Evolutionary conservation across 1,140 invertebrate genomes (phyloP), one percentile per base, ranked within the genome.

Genomic region (Trypoxylus dichotomus): DNA sequence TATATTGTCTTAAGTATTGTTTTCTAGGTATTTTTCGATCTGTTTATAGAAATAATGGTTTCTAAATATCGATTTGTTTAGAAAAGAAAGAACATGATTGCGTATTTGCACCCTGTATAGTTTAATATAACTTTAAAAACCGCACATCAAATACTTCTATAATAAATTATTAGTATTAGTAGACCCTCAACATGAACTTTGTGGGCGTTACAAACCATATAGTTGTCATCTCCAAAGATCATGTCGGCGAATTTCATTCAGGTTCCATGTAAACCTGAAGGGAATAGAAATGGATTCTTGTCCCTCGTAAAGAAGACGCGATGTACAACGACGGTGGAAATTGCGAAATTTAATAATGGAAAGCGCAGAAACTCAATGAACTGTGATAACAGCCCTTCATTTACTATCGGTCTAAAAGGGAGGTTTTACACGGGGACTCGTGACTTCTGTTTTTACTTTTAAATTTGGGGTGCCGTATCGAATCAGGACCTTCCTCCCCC

Each of bases 371-470:
- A 74, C 72, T 21, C 72, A 74, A 74, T 74, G 72, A 74, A 74
- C 72, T 74, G 72, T 74, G 72, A 74, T 74, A 74, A 74, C 72
- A 27, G 72, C 41, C 72, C 41, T 74, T 74, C 72, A 43, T 74
- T 42, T 43, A 37, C 72, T 74, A 74, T 74, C 72, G 72, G 41
- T 43, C 41, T 74, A 68, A 68, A 68, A 68, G 60, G 60, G 60
- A 68, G 27, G 60, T 68, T 68, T 68, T 68, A 68, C 72, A 41
- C 72, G 72, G 13, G 13, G 72, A 42, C 19, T 24, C 25, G 60
- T 68, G 60, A 74, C 72, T 74, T 74, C 72, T 74, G 72, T 74
- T 74, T 43, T 74, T 74, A 74, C 72, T 74, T 74, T 74, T 74
- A 74, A 74, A 74, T 74, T 74, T 74, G 2, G 19, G n/a, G 21